Percentiles rank a stretch among this genome's conserved stretches.
Conservation (phyloP, 2,888 invertebrate genomes). For the Beris chalybata region DNA sequence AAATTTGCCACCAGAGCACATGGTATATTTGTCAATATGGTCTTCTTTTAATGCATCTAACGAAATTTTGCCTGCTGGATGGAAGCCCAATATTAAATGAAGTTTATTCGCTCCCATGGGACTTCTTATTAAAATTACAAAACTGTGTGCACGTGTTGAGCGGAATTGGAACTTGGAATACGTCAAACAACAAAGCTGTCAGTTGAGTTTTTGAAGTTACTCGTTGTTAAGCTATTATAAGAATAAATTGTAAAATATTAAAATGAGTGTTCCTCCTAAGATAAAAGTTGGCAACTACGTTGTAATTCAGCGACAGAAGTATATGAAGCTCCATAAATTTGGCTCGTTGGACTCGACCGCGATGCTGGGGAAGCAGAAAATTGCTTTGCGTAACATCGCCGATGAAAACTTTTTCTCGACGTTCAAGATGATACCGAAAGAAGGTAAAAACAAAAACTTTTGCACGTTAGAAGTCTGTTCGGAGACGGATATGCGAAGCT, state of each 20-base stretch:
- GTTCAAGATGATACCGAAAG: slow-evolving; percentile 71
- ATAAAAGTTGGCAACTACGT: slow-evolving; percentile 73
- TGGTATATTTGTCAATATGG: too few relatives aligned
- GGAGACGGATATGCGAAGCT: slow-evolving; percentile 57
- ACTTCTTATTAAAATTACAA: too few relatives aligned
- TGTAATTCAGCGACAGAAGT: slow-evolving; percentile 76
- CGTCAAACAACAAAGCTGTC: background rate
- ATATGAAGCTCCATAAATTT: slow-evolving; percentile 75
- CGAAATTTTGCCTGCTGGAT: too few relatives aligned
- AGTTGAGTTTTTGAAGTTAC: background rate
- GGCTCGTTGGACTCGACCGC: slow-evolving; percentile 65
- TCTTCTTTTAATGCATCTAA: too few relatives aligned
- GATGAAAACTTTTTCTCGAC: slow-evolving; percentile 73
- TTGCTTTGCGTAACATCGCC: slow-evolving; percentile 68
- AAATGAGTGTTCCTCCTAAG: slow-evolving; percentile 36
- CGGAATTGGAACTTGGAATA: too few relatives aligned
- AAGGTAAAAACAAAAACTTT: slow-evolving; percentile 57
- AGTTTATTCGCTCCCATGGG: too few relatives aligned
- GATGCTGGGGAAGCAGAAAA: slow-evolving; percentile 68
- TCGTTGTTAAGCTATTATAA: too few relatives aligned
- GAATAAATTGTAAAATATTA: background rate
- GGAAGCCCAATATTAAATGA: too few relatives aligned
- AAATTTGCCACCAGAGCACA: too few relatives aligned
- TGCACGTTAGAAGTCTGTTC: slow-evolving; percentile 60
- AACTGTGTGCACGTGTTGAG: too few relatives aligned